phyloP scores from a whole-genome alignment of 2,888 invertebrate species.

The Cosmia trapezina region DNA sequence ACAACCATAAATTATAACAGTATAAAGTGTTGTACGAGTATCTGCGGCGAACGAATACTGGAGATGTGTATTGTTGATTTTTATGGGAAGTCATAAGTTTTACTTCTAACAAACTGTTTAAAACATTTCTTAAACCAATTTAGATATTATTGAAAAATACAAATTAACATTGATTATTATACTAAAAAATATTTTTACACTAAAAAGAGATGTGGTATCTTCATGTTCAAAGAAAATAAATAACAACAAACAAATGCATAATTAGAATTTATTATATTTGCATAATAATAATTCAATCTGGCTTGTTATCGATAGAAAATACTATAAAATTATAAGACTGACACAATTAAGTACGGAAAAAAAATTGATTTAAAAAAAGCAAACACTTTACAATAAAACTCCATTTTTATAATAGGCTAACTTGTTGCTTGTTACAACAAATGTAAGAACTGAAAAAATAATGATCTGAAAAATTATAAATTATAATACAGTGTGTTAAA shows the following conservation, averaged over 20 bases:
- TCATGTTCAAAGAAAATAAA: background rate
- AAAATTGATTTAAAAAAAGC: conserved; percentile 22
- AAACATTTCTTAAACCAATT: background rate
- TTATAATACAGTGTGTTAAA: too few species aligned
- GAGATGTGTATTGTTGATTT: background rate
- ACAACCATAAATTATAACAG: conserved; percentile 34
- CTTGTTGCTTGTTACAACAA: conserved; percentile 27
- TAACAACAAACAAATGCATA: background rate
- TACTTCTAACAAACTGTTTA: background rate
- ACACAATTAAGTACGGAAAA: conserved; percentile 27
- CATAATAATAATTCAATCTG: background rate
- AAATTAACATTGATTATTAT: background rate
- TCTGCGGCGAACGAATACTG: background rate
- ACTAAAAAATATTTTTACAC: background rate
- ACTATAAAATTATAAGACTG: conserved; percentile 24
- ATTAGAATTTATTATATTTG: too few species aligned
- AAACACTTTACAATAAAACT: conserved; percentile 19
- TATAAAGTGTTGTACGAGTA: conserved; percentile 13
- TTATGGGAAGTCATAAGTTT: background rate
- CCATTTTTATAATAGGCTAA: conserved; percentile 38
- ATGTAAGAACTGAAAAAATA: conserved; percentile 21
- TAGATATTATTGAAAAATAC: background rate
- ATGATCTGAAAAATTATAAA: background rate
- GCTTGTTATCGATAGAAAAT: conserved; percentile 21
- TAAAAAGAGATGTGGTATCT: background rate